phyloP scores from a whole-genome alignment of 2,888 invertebrate species.

The Metopia argyrocephala region DNA sequence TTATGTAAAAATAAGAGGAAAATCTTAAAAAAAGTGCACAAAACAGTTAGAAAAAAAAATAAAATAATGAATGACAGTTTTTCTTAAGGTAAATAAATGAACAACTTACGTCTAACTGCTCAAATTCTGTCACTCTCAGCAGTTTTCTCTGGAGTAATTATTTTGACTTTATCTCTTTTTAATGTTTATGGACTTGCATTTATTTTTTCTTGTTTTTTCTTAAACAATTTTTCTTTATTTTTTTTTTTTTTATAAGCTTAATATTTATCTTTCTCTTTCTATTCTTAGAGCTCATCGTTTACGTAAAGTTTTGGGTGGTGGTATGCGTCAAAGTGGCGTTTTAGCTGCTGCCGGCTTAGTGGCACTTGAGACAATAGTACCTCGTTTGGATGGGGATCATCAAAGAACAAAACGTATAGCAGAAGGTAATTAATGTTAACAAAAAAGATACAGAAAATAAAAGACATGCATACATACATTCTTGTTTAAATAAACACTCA shows the following conservation, averaged over 20 bases:
- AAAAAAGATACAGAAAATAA: background rate
- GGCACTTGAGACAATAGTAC: constrained; percentile 88
- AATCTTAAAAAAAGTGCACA: no score
- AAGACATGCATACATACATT: constrained; percentile 5
- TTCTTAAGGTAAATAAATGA: background rate
- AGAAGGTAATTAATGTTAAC: constrained; percentile 79
- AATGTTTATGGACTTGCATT: background rate
- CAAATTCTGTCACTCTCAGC: background rate
- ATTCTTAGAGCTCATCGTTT: constrained; percentile 84
- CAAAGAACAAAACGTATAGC: constrained; percentile 84
- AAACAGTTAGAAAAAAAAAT: no score
- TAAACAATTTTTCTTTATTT: background rate
- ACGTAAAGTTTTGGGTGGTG: constrained; percentile 94
- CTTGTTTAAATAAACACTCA: background rate
- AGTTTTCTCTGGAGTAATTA: background rate
- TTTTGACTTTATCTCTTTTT: background rate
- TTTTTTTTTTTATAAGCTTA: background rate
- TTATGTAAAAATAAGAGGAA: no score
- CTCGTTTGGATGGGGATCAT: constrained; percentile 87
- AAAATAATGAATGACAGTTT: no score
- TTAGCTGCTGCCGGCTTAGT: constrained; percentile 93
- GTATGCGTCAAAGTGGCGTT: constrained; percentile 94
- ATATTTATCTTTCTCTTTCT: constrained; percentile 6
- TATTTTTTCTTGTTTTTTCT: background rate
- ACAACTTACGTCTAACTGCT: background rate